phyloP scores from a whole-genome alignment of 2,113 vertebrate genomes.

The Otocyon megalotis region DNA sequence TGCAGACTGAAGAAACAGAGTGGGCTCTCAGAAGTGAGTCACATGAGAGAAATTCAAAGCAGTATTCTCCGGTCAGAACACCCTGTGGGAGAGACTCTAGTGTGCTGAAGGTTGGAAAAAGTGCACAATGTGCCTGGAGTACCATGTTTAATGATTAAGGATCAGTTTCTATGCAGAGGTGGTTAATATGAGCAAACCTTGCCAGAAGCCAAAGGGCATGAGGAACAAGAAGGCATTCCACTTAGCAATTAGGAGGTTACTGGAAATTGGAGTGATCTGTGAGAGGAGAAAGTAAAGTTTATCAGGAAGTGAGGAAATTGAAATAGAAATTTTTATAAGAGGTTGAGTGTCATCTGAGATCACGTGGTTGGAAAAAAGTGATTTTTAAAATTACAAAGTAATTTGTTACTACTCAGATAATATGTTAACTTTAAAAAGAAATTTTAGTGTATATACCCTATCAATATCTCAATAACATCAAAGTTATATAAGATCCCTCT shows the following conservation, averaged over 20 bases:
- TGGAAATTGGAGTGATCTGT: neutral
- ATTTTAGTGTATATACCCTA: neutral
- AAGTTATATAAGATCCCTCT: neutral
- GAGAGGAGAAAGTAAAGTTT: neutral
- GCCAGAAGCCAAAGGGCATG: neutral
- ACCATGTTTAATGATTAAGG: neutral
- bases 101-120: accelerated
- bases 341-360: neutral
- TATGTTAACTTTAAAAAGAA: neutral
- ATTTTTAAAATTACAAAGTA: neutral
- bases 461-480: neutral
- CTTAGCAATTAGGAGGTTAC: neutral
- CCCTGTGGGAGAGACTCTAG: neutral
- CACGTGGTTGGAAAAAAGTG: neutral
- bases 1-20: neutral
- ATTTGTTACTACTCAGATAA: neutral
- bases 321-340: neutral
- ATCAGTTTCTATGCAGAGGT: neutral
- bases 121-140: accelerated
- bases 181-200: neutral
- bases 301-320: neutral
- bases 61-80: neutral
- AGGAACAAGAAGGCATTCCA: neutral
- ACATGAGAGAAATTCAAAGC: neutral
- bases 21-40: neutral